Percentiles rank a stretch among this genome's conserved stretches.
phyloP scores from a whole-genome alignment of 30 jellyfish, hydroid and myxozoan genomes.

The Hydra vulgaris region DNA sequence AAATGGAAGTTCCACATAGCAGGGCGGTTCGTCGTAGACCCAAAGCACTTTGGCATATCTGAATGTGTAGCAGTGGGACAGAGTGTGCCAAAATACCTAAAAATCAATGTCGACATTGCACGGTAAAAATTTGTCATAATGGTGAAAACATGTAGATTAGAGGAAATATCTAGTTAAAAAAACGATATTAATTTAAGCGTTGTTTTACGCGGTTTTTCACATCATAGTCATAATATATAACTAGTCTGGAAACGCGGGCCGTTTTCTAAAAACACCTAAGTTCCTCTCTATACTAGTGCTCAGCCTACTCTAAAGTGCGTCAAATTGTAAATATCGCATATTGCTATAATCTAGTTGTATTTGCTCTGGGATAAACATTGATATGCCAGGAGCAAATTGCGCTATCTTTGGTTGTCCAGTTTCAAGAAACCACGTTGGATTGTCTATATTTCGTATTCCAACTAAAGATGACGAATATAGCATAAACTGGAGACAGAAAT shows the following conservation, averaged over 20 bases:
- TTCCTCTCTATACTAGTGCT: slow-evolving; percentile 25
- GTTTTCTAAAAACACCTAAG: slow-evolving; percentile 2
- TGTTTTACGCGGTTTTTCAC: no score
- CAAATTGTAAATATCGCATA: not conserved
- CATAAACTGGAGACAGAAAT: slow-evolving; percentile 46
- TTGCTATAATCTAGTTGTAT: not conserved
- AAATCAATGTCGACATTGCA: no score
- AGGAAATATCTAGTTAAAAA: no score
- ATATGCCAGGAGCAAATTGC: slow-evolving; percentile 74
- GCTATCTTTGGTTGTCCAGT: slow-evolving; percentile 47
- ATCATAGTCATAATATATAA: not conserved
- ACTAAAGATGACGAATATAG: slow-evolving; percentile 39
- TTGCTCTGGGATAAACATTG: not conserved
- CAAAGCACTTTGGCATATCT: no score
- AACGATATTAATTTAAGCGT: no score
- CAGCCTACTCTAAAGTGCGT: slow-evolving; percentile 40
- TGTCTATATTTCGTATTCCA: slow-evolving; percentile 47
- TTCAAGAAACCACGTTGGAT: slow-evolving; percentile 34
- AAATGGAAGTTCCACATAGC: no score
- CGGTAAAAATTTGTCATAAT: no score
- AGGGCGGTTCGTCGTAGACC: no score
- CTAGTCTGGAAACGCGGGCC: not conserved
- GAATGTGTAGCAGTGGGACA: no score
- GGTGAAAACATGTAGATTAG: no score
- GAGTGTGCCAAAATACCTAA: no score